Percentiles rank a stretch among this genome's conserved stretches.
Conservation (phyloP, 30 jellyfish, hydroid and myxozoan species). For the Aurelia aurita complex sp. Pacific region DNA sequence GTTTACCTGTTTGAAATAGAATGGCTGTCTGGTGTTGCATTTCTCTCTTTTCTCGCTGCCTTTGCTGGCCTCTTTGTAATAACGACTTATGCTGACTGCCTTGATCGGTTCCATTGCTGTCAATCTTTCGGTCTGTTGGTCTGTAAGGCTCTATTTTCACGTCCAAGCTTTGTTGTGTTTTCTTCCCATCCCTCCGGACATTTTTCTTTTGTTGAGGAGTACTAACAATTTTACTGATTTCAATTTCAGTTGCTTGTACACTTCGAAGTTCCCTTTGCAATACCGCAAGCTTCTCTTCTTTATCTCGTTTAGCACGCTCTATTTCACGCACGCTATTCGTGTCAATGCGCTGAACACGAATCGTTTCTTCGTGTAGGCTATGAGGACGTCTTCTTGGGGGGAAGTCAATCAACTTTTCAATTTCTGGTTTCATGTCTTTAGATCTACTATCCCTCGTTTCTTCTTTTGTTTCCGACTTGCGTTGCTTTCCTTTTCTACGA, state of each 20-base stretch:
- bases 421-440: background rate
- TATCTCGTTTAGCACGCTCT: slow-evolving; percentile 55
- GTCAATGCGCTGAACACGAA: slow-evolving; percentile 8
- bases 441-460: slow-evolving; percentile 15
- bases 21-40: background rate
- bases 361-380: slow-evolving; percentile 59
- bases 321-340: slow-evolving; percentile 29
- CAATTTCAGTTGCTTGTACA: slow-evolving; percentile 31
- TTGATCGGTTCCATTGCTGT: background rate
- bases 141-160: background rate
- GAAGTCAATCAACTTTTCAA: slow-evolving; percentile 35
- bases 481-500: slow-evolving; percentile 49
- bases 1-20: background rate
- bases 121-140: background rate
- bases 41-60: slow-evolving; percentile 39
- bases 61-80: slow-evolving; percentile 51
- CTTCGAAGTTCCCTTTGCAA: slow-evolving; percentile 32
- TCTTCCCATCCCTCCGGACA: background rate
- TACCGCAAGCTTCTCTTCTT: slow-evolving; percentile 40
- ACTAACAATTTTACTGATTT: background rate
- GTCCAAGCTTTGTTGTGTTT: background rate
- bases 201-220: background rate
- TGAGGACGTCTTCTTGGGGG: slow-evolving; percentile 56
- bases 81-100: slow-evolving; percentile 16
- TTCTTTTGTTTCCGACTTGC: slow-evolving; percentile 39